Percentiles rank a stretch among this genome's conserved stretches.
phyloP scores from a whole-genome alignment of 2,888 invertebrate genomes.

The Ophraella communa region DNA sequence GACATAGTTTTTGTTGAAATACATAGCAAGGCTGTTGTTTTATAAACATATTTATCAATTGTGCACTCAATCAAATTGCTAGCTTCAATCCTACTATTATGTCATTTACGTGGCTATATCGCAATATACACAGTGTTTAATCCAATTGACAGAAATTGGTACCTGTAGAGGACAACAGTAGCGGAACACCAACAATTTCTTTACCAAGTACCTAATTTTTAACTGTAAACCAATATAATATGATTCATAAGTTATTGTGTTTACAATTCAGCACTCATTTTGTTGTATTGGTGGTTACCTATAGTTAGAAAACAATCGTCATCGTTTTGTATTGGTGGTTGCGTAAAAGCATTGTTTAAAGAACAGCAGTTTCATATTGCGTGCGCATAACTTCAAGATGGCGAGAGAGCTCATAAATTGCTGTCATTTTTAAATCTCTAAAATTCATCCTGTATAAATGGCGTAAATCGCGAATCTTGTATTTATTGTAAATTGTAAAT shows the following conservation, averaged over 20 bases:
- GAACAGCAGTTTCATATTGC: conserved; percentile 41
- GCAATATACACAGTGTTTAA: neutral
- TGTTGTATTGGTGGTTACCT: neutral
- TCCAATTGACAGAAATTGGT: neutral
- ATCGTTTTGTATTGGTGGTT: conserved; percentile 30
- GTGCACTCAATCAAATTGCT: conserved; percentile 28
- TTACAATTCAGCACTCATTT: too few relatives aligned
- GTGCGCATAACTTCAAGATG: conserved; percentile 56
- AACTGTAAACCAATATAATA: too few relatives aligned
- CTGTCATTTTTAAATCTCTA: conserved; percentile 63
- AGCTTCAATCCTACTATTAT: conserved; percentile 19
- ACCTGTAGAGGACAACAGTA: neutral
- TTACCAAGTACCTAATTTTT: too few relatives aligned
- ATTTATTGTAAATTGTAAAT: conserved; percentile 76
- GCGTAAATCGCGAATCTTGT: conserved; percentile 70
- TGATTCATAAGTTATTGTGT: too few relatives aligned
- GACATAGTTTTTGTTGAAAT: conserved; percentile 22
- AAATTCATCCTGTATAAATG: conserved; percentile 72
- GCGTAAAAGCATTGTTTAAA: conserved; percentile 17
- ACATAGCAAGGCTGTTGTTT: conserved; percentile 25
- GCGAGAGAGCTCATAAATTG: conserved; percentile 58
- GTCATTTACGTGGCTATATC: neutral
- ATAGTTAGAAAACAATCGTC: neutral
- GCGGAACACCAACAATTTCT: neutral
- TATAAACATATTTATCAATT: conserved; percentile 31